These are phyloP conservation scores for Cardiocondyla obscurior DNA, from an alignment of 1,140 invertebrate species.

Conservation along the genomic window DNA sequence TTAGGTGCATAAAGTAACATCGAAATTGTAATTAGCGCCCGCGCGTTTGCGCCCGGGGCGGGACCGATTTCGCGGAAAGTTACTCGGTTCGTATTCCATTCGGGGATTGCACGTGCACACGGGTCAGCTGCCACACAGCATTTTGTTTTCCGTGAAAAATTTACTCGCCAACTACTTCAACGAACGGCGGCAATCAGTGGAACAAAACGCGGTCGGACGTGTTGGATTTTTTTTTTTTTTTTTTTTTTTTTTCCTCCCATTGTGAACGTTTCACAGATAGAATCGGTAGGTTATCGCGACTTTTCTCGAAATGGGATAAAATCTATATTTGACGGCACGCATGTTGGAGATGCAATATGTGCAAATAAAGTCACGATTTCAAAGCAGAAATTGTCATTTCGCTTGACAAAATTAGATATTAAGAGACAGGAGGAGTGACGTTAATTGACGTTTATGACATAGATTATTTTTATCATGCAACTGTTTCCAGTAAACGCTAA, in stretches of 20 bases:
- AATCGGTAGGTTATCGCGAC: background rate
- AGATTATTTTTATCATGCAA: background rate
- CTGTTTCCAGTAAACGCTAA: background rate
- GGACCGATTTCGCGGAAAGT: conserved; percentile 2
- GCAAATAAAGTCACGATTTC: background rate
- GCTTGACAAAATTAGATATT: too few species aligned
- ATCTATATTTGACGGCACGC: background rate
- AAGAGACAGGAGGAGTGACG: too few species aligned
- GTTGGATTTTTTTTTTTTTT: conserved; percentile 19
- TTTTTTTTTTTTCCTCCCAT: conserved; percentile 12
- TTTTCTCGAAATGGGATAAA: conserved; percentile 22
- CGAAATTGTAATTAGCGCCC: conserved; percentile 62
- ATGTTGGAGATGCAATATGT: background rate
- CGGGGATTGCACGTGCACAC: background rate
- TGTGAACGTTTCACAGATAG: background rate
- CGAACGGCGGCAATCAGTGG: conserved; percentile 31
- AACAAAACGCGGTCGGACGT: conserved; percentile 12
- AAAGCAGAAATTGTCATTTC: background rate
- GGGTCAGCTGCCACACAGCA: background rate
- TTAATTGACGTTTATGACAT: background rate
- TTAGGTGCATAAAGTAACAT: conserved; percentile 53
- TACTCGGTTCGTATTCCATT: conserved; percentile 13
- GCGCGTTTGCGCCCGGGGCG: conserved; percentile 38
- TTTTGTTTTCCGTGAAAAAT: conserved; percentile 35
- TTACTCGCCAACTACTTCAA: conserved; percentile 4